Evolutionary conservation across 2,888 invertebrate genomes (phyloP), one percentile per base, ranked within the genome.

Genomic region (Lepidochrysops patricia): DNA sequence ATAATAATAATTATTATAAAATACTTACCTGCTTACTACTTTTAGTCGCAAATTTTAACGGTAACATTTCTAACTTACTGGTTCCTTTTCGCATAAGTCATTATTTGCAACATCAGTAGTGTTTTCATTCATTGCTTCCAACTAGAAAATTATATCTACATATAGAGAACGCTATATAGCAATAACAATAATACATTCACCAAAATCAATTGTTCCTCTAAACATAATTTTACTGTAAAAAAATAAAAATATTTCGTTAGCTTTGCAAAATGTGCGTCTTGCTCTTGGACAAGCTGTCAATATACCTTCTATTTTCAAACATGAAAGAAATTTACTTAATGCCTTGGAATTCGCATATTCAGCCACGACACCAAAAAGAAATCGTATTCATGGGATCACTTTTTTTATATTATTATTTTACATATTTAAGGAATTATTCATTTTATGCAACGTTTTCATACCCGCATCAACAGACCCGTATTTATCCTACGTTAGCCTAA

Each of bases 251-350:
- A 70, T 43, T 43, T 19, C n/a, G n/a, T n/a, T 74, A 78, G 77
- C 83, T 83, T 83, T 82, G 77, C 76, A 79, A 77, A 80, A 80
- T 81, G 82, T 82, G 76, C n/a, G n/a, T n/a, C n/a, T n/a, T 70
- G 68, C 72, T 75, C 73, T 77, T 78, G 82, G 82, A 82, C 84
- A 68, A 26, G 67, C 62, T 70, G 79, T 76, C 78, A 79, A 61
- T 69, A 70, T 72, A 75, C 71, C 26, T 81, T 83, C 82, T 66
- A 69, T 74, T 71, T 83, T 82, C 72, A 69, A 37, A 37, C n/a
- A 0, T n/a, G 2, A 34, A 37, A 37, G 19, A 43, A 7, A 15
- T 7, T 3, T 2, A 9, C 2, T 19, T 19, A 2, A 9, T 15
- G 19, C 37, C 9, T 19, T 15, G 19, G 15, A 0, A 19, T 19